Percentiles rank a stretch among this genome's conserved stretches.
Conservation (phyloP, 2,888 invertebrate species). For the Mellilla xanthometata region DNA sequence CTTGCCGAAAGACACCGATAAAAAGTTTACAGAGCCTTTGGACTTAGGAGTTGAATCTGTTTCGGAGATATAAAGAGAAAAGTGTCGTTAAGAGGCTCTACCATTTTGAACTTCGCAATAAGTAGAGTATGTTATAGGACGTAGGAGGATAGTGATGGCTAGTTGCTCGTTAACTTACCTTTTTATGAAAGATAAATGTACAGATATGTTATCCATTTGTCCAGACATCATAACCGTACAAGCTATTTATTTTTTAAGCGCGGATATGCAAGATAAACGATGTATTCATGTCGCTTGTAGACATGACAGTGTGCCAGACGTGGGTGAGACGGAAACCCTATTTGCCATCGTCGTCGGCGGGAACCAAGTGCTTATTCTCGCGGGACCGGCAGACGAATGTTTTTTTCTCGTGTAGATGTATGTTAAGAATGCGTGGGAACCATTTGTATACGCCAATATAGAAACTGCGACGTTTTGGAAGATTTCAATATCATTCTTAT, state of each 20-base stretch:
- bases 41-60: conserved; percentile 6
- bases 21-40: conserved; percentile 4
- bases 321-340: conserved; percentile 40
- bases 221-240: conserved; percentile 1
- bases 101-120: not conserved
- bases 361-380: conserved; percentile 42
- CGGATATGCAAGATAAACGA: conserved; percentile 4
- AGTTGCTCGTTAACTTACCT: conserved; percentile 1
- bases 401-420: conserved; percentile 4
- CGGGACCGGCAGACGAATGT: conserved; percentile 33
- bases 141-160: not conserved
- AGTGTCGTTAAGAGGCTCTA: conserved; percentile 7
- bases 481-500: too few species aligned
- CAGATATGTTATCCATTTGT: not conserved
- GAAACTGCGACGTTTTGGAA: too few species aligned
- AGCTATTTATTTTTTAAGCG: conserved; percentile 1
- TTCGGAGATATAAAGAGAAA: conserved; percentile 4
- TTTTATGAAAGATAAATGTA: conserved; percentile 1
- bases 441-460: too few species aligned
- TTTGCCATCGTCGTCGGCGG: conserved; percentile 39
- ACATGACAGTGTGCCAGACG: conserved; percentile 24
- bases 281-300: conserved; percentile 8
- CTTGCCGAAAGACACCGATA: conserved; percentile 10
- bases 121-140: not conserved
- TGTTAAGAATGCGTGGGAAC: not conserved